Evolutionary conservation across 2,113 vertebrate genomes (phyloP).

Genomic region (Rallus limicola): DNA sequence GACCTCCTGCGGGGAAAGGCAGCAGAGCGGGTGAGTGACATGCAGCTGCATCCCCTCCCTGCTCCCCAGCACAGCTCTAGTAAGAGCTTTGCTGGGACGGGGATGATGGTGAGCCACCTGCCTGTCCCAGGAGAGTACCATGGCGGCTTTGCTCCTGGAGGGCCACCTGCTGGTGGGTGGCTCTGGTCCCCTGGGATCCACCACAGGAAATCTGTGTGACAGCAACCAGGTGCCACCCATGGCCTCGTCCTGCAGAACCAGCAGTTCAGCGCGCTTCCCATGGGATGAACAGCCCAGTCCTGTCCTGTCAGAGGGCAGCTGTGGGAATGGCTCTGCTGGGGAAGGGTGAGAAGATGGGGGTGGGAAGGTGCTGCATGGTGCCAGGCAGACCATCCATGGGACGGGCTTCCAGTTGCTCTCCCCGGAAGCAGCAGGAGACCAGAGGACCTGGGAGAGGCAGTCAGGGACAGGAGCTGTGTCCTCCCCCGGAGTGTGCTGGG

Average conservation of each 20-base stretch:
- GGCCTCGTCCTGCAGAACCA: not conserved
- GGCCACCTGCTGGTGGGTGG: not conserved
- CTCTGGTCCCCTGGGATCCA: not conserved
- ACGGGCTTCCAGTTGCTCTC: not conserved
- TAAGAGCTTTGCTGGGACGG: not conserved
- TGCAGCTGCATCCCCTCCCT: rapidly evolving
- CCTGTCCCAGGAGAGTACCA: not conserved
- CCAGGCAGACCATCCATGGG: not conserved
- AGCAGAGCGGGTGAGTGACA: not conserved
- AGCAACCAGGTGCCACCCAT: rapidly evolving
- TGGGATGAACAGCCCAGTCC: not conserved
- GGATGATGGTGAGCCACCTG: not conserved
- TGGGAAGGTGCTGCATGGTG: not conserved
- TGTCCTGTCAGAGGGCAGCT: not conserved
- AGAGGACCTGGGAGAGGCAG: not conserved
- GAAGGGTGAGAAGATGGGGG: not conserved
- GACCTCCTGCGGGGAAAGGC: conserved; percentile 82
- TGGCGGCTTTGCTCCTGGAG: not conserved
- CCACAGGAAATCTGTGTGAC: rapidly evolving
- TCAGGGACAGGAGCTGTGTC: not conserved
- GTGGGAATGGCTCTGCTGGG: not conserved
- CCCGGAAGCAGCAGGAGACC: rapidly evolving
- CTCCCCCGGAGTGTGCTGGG: not conserved
- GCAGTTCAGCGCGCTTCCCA: rapidly evolving
- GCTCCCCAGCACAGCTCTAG: not conserved